Percentiles rank a stretch among this genome's conserved stretches.
Conservation (phyloP, 2,888 invertebrate species). For the Abscondita cerata region DNA sequence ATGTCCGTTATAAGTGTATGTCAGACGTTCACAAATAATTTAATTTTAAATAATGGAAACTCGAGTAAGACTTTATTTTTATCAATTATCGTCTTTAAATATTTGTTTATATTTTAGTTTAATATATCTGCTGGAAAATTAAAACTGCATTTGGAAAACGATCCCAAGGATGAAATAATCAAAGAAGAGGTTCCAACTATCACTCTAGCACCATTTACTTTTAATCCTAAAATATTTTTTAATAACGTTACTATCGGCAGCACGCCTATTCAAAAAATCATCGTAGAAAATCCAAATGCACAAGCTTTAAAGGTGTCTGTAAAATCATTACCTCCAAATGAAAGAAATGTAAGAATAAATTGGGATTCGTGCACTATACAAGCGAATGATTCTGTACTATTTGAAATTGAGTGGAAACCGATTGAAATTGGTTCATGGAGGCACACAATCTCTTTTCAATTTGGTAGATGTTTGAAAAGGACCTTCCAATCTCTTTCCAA, state of each 20-base stretch:
- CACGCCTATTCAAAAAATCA: constrained; percentile 62
- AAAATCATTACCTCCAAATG: constrained; percentile 63
- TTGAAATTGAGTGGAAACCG: constrained; percentile 73
- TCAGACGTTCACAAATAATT: too few relatives aligned
- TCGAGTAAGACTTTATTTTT: too few relatives aligned
- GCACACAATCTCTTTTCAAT: constrained; percentile 67
- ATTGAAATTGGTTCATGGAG: constrained; percentile 65
- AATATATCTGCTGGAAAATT: constrained; percentile 62
- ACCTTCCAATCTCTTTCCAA: constrained; percentile 70
- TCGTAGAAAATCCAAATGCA: constrained; percentile 66
- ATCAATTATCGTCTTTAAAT: too few relatives aligned
- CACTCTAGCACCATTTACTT: constrained; percentile 71
- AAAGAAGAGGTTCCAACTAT: constrained; percentile 60
- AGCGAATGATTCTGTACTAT: constrained; percentile 61
- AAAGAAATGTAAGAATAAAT: constrained; percentile 65
- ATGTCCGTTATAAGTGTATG: too few relatives aligned
- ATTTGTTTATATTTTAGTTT: constrained; percentile 54
- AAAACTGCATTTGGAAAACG: constrained; percentile 53
- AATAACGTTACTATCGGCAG: constrained; percentile 69
- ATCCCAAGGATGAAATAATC: constrained; percentile 52
- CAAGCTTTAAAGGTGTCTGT: constrained; percentile 60
- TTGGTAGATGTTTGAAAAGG: constrained; percentile 71
- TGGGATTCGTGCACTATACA: constrained; percentile 64
- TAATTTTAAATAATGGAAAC: too few relatives aligned
- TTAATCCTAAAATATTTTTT: constrained; percentile 71